Evolutionary conservation across 2,113 vertebrate species (phyloP).

Genomic region (Ivindomyrus marchei): DNA sequence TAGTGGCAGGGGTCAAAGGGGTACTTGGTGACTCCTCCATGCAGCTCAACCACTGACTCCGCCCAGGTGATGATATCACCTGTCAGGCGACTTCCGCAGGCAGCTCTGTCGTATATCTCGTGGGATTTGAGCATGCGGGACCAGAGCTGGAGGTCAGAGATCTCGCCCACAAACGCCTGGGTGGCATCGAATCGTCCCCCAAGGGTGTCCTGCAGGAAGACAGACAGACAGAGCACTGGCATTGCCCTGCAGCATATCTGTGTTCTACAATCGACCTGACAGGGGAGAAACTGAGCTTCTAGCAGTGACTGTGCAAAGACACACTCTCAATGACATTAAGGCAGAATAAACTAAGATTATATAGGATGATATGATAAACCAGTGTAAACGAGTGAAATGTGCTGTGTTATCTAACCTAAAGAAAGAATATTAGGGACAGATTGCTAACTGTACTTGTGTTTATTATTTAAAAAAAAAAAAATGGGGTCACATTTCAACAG

Average conservation of each 20-base stretch:
- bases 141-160: constrained; percentile 74
- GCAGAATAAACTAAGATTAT: not conserved
- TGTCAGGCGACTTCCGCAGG: constrained; percentile 56
- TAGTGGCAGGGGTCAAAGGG: constrained; percentile 66
- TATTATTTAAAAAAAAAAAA: not conserved
- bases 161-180: constrained; percentile 71
- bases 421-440: not conserved
- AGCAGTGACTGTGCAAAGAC: not conserved
- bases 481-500: not conserved
- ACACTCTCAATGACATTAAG: not conserved
- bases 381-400: not conserved
- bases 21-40: constrained; percentile 63
- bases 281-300: not conserved
- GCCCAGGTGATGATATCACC: constrained; percentile 70
- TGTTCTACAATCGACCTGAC: not conserved
- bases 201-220: constrained; percentile 59
- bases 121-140: constrained; percentile 57
- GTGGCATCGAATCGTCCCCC: constrained; percentile 70
- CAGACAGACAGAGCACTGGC: not conserved
- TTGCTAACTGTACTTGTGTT: not conserved
- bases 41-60: constrained; percentile 61
- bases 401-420: not conserved
- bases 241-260: not conserved
- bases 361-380: not conserved
- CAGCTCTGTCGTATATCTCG: constrained; percentile 63